Percentiles rank a stretch among this genome's conserved stretches.
These are phyloP conservation scores for Vespertilio murinus DNA, from an alignment of 2,797 vertebrate species.

Conservation along the genomic window DNA sequence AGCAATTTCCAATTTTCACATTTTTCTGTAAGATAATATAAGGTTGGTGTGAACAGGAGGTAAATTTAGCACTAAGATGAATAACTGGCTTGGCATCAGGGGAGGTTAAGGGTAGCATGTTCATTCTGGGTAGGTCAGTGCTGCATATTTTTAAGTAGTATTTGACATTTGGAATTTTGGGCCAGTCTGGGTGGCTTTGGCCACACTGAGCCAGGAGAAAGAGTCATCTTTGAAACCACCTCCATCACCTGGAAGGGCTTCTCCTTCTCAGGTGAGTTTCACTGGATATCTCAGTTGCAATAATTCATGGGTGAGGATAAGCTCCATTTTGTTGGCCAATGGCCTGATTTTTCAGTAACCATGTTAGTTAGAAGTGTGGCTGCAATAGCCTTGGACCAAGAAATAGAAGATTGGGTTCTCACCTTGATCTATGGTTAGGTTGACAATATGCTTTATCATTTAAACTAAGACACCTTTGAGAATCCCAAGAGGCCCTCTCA, in stretches of 20 bases:
- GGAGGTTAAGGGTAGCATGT: not conserved
- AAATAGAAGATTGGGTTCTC: not conserved
- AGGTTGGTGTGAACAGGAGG: constrained; percentile 64
- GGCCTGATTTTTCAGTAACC: not conserved
- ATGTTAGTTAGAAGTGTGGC: not conserved
- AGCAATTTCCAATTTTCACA: constrained; percentile 74
- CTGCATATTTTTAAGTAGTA: not conserved
- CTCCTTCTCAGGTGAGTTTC: constrained; percentile 51
- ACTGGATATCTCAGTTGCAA: constrained; percentile 51
- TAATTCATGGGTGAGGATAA: constrained; percentile 16
- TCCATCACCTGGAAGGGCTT: not conserved
- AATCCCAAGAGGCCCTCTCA: not conserved
- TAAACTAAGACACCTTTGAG: not conserved
- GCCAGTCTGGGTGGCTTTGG: not conserved
- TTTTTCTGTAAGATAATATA: constrained; percentile 67
- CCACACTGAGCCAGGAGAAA: constrained; percentile 45
- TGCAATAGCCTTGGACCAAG: not conserved
- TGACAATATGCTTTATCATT: not conserved
- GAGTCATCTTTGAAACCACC: constrained; percentile 39
- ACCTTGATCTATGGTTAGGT: not conserved
- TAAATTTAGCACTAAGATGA: constrained; percentile 76
- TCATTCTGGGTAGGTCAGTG: not conserved
- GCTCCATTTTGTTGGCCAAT: not conserved
- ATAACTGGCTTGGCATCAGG: constrained; percentile 61
- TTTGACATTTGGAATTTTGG: not conserved